Conservation (phyloP, 1,140 invertebrate species). For the Zaprionus vittiger region DNA sequence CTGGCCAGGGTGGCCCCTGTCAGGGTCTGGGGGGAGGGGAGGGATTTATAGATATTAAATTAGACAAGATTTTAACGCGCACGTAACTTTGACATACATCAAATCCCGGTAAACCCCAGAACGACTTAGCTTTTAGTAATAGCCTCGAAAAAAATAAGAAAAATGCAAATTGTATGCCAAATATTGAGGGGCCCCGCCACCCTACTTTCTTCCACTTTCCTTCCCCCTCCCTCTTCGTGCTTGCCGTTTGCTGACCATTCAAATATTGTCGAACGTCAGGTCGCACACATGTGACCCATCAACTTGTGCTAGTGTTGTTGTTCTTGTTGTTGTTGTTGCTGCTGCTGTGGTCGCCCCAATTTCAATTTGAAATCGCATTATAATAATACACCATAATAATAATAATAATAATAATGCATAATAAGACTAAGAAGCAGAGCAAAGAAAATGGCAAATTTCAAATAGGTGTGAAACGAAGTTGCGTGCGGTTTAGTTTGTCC, state of each 20-base stretch:
- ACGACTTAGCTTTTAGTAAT: constrained; percentile 61
- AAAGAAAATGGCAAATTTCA: constrained; percentile 58
- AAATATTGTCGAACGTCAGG: constrained; percentile 42
- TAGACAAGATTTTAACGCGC: constrained; percentile 77
- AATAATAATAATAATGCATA: constrained; percentile 55
- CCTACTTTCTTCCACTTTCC: not conserved
- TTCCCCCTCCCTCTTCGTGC: not conserved
- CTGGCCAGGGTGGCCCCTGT: constrained; percentile 44
- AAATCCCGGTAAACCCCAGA: constrained; percentile 48
- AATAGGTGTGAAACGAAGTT: constrained; percentile 67
- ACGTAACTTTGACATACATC: constrained; percentile 81
- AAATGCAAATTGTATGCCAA: constrained; percentile 77
- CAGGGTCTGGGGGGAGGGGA: constrained; percentile 53
- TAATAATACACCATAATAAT: constrained; percentile 69
- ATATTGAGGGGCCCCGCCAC: constrained; percentile 55
- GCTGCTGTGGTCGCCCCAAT: constrained; percentile 61
- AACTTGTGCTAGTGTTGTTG: constrained; percentile 31
- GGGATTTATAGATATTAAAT: constrained; percentile 82
- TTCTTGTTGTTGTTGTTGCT: constrained; percentile 24
- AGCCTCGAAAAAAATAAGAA: constrained; percentile 24
- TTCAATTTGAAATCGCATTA: constrained; percentile 68
- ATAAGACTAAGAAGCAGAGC: constrained; percentile 52
- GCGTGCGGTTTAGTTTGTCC: constrained; percentile 36
- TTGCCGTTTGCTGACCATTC: constrained; percentile 65
- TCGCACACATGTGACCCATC: constrained; percentile 60